Base-by-base conservation (phyloP, 2,888 invertebrate genomes). In the Idaea biselata region DNA sequence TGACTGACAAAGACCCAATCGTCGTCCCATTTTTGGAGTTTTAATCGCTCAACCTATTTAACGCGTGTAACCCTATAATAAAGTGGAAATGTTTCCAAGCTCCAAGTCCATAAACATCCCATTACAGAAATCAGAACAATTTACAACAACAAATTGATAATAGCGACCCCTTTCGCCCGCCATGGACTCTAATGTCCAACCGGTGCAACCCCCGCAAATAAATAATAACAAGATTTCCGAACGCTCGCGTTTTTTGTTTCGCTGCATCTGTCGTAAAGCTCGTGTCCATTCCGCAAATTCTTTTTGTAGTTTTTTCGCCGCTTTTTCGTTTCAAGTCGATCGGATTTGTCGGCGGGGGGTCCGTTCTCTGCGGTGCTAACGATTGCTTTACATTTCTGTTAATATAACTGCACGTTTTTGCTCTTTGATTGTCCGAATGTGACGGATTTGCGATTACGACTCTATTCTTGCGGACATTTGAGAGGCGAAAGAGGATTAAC, bases 371-470 rank as follows among this genome's bases (percentile, higher is more conserved):
- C 68, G 78, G 74, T 76, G 68, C 85, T 87, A 87, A 88, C 88
- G 85, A 88, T 84, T 84, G 84, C 85, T 84, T 80, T 78, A 74
- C 78, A 79, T 80, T 81, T 80, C 83, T 83, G 83, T 84, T 83
- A 83, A 79, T 78, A 73, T 80, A 79, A 76, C 79, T 78, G 79
- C 77, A 78, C 77, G 79, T 85, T 81, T 81, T 81, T 80, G 81
- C 83, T 82, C 79, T 86, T 86, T 85, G 87, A 88, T 88, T 89
- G 89, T 88, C 87, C 84, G 83, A 88, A 86, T 87, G 86, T 84
- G 85, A 86, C 82, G 85, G 87, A 87, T 88, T 86, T 87, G 86
- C 82, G 84, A 83, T 81, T 82, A 81, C 75, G 79, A 79, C 75
- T 75, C 77, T 77, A 77, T 84, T 85, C 76, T 73, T 60, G 66